Percentiles rank a stretch among this genome's conserved stretches.
phyloP scores from a whole-genome alignment of 2,113 vertebrate species.

The Pygoscelis adeliae region DNA sequence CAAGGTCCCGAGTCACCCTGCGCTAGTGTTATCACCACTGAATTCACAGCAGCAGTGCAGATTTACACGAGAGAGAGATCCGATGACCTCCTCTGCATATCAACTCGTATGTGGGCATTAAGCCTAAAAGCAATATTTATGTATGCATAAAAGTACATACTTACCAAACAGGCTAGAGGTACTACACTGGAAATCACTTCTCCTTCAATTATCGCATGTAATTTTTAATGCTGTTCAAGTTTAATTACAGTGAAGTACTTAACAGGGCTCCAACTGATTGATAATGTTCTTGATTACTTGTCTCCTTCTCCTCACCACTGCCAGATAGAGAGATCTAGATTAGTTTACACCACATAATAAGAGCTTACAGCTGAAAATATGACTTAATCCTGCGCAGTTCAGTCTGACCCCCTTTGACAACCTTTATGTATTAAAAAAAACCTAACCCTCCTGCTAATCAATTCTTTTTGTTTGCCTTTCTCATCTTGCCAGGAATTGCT shows the following conservation, averaged over 20 bases:
- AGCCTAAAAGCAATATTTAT: neutral
- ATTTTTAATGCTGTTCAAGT: slow-evolving; percentile 47
- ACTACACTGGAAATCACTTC: neutral
- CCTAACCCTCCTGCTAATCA: neutral
- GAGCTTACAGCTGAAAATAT: neutral
- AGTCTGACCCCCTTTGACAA: neutral
- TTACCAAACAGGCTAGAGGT: neutral
- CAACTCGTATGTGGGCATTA: neutral
- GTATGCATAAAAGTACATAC: slow-evolving; percentile 13
- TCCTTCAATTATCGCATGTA: neutral
- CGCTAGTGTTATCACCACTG: neutral
- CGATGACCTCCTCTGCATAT: neutral
- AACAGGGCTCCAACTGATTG: neutral
- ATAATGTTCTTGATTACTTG: slow-evolving; percentile 14
- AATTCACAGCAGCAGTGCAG: neutral
- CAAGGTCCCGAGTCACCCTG: neutral
- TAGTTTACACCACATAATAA: neutral
- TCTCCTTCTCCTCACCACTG: neutral
- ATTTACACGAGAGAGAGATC: neutral
- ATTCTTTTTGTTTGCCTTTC: neutral
- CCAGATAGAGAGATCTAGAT: slow-evolving; percentile 25
- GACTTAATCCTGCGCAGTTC: neutral
- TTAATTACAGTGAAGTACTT: slow-evolving; percentile 44
- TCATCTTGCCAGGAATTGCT: neutral
- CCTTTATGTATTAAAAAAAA: neutral